These are phyloP conservation scores for Meriones unguiculatus DNA, from an alignment of 2,113 vertebrate genomes.

Conservation along the genomic window DNA sequence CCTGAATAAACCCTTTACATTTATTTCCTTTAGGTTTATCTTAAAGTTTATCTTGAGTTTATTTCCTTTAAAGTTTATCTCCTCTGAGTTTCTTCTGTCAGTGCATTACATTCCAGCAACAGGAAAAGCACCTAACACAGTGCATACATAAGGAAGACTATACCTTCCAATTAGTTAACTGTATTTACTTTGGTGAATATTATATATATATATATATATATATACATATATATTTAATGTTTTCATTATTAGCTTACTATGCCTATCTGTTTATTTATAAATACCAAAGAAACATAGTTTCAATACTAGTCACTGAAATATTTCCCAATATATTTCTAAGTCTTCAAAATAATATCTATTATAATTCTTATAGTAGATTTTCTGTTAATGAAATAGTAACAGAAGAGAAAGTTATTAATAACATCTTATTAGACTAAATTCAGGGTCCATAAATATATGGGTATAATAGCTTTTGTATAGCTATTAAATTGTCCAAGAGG, in stretches of 20 bases:
- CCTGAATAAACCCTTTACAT: not conserved
- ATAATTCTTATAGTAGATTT: conserved; percentile 42
- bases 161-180: not conserved
- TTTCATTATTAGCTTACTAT: conserved; percentile 35
- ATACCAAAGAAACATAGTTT: conserved; percentile 39
- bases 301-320: conserved; percentile 34
- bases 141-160: not conserved
- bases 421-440: not conserved
- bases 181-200: conserved; percentile 29
- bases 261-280: conserved; percentile 14
- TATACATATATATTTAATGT: not conserved
- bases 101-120: not conserved
- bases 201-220: too few species aligned
- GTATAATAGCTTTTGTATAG: conserved; percentile 8
- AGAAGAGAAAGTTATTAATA: conserved; percentile 34
- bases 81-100: not conserved
- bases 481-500: not conserved
- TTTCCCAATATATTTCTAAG: not conserved
- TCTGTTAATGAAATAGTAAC: not conserved
- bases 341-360: conserved; percentile 34
- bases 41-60: too few species aligned
- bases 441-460: not conserved
- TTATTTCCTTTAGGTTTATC: too few species aligned
- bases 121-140: too few species aligned
- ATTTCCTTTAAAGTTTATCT: too few species aligned